phyloP scores from a whole-genome alignment of 2,888 invertebrate species.

The Hartigia nigra region DNA sequence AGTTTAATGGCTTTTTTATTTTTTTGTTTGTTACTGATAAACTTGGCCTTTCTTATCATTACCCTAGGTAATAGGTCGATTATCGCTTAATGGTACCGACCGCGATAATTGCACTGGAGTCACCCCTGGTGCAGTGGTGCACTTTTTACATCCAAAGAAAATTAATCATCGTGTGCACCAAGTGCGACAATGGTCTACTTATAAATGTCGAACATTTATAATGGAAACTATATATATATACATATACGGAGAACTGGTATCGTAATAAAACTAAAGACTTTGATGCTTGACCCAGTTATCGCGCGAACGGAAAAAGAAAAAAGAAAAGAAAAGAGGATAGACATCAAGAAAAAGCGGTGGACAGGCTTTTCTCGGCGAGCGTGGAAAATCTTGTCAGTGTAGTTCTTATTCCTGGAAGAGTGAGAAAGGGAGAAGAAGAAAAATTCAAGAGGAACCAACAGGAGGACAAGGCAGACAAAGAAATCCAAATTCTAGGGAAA shows the following conservation, averaged over 20 bases:
- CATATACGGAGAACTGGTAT: not conserved
- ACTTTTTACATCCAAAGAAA: not conserved
- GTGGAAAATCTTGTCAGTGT: not conserved
- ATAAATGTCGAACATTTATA: not conserved
- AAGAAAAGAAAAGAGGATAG: not conserved
- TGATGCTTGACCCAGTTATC: conserved; percentile 7
- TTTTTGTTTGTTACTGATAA: conserved; percentile 2
- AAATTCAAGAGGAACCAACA: not conserved
- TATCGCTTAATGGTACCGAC: not conserved
- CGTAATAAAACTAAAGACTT: conserved; percentile 1
- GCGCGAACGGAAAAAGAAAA: not conserved
- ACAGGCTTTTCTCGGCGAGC: not conserved
- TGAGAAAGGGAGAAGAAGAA: not conserved
- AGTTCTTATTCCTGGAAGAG: not conserved
- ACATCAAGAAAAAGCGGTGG: not conserved
- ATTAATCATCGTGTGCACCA: not conserved
- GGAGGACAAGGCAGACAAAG: not conserved
- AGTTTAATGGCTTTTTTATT: not conserved
- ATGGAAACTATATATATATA: not conserved
- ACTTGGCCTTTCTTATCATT: not conserved
- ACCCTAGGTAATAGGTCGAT: not conserved
- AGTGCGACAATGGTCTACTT: not conserved
- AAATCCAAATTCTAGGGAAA: not conserved
- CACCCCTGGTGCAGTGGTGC: not conserved
- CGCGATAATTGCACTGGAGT: not conserved